phyloP scores from a whole-genome alignment of 2,888 invertebrate species.

The Drosophila buzzatii region DNA sequence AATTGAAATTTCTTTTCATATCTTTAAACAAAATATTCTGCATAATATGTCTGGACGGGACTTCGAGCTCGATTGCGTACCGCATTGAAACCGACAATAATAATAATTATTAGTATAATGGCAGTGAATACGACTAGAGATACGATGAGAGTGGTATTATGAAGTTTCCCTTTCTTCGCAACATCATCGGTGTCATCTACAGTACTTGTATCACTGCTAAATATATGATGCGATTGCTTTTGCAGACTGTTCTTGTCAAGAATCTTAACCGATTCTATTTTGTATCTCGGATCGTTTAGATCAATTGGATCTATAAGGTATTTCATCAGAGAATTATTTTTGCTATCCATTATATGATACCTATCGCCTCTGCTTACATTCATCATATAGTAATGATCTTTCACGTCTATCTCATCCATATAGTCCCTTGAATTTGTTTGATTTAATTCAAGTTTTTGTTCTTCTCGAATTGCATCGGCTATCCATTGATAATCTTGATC shows the following conservation, averaged over 20 bases:
- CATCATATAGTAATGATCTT: not conserved
- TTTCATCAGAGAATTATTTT: too few relatives aligned
- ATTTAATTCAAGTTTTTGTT: not conserved
- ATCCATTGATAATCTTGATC: not conserved
- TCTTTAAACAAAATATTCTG: not conserved
- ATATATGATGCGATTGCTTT: not conserved
- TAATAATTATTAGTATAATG: not conserved
- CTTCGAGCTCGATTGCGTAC: fast-evolving
- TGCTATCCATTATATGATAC: not conserved
- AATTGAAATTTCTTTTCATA: not conserved
- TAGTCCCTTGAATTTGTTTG: not conserved
- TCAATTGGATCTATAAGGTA: not conserved
- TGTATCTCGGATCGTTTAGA: too few relatives aligned
- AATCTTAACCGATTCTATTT: not conserved
- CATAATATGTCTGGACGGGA: not conserved
- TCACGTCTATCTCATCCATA: not conserved
- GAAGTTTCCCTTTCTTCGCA: not conserved
- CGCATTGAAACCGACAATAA: not conserved
- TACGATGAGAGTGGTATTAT: not conserved
- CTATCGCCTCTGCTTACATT: not conserved
- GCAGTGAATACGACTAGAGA: not conserved
- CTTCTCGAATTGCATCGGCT: not conserved
- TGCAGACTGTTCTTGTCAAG: not conserved
- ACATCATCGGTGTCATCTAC: fast-evolving
- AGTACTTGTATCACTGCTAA: too few relatives aligned